Base-by-base conservation (phyloP, 2,888 invertebrate species). In the Ophioninae sp. region DNA sequence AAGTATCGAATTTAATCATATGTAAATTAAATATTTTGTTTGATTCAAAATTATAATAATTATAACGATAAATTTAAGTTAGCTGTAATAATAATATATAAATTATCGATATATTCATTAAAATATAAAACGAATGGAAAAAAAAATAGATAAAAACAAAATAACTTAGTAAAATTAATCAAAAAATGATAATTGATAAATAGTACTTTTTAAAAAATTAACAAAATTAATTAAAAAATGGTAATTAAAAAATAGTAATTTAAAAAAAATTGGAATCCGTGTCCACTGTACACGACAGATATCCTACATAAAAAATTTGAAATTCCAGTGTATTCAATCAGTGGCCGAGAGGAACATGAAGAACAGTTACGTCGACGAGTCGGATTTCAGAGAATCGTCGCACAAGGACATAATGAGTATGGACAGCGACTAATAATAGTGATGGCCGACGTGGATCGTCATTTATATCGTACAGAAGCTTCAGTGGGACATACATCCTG, bases 321-420 rank as follows among this genome's bases (percentile, higher is more conserved):
- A 85, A 57, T 89, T 90, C 57, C 87, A 93, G 93, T 93, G 93
- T 64, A 89, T 93, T 70, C 92, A 93, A 85, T 93, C 93, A 70
- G 86, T 88, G 44, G 92, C 92, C 81, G 93, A 93, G 85, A 92
- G 89, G 83, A 92, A 92, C 84, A 87, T 90, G 83, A 93, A 91
- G 81, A 91, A 90, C 84, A 89, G 88, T 88, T 92, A 91, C 83
- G 91, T 92, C 30, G 93, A 93, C 79, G 93, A 93, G 68, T 93
- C 92, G 30, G 91, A 92, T 70, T 85, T 92, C 74, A 91, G 90
- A 75, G 92, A 92, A 83, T 81, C 85, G 56, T 85, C 88, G 64
- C 87, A 84, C 81, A 91, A 89, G 87, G 91, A 92, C 69, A 88
- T 89, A 56, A 86, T 88, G 75, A 88, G 88, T 69, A 88, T 92